Conservation (phyloP, 2,113 vertebrate genomes). For the Himantopus leucocephalus region DNA sequence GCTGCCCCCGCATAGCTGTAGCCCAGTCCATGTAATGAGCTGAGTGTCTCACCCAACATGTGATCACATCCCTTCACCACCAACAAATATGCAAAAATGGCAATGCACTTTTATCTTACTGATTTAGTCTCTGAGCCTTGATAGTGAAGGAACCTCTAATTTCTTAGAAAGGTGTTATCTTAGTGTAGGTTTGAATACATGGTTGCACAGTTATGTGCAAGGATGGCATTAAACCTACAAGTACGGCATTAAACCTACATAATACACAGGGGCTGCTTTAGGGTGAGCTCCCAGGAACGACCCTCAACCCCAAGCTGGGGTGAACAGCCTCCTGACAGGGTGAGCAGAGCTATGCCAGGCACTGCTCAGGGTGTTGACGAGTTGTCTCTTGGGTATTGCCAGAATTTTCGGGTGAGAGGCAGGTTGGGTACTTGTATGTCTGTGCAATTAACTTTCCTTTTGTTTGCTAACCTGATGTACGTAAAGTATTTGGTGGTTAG, state of each 20-base stretch:
- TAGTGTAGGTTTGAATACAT: not conserved
- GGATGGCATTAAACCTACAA: not conserved
- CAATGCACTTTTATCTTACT: not conserved
- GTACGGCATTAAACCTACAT: not conserved
- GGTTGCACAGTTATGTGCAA: not conserved
- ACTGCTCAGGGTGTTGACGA: not conserved
- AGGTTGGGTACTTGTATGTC: not conserved
- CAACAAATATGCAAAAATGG: not conserved
- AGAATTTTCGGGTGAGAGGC: not conserved
- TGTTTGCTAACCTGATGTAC: not conserved
- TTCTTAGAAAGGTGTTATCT: not conserved
- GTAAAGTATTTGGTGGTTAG: not conserved
- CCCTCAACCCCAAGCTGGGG: not conserved
- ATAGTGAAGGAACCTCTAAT: not conserved
- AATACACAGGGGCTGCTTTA: not conserved
- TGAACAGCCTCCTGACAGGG: not conserved
- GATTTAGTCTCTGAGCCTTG: not conserved
- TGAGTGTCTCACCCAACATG: not conserved
- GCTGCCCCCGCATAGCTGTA: not conserved
- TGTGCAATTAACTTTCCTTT: not conserved
- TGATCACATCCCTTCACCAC: not conserved
- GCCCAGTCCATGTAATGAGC: not conserved
- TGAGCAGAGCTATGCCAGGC: not conserved
- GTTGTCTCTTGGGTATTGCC: not conserved
- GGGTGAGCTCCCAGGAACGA: not conserved